Evolutionary conservation across 2,113 vertebrate genomes (phyloP).

Genomic region (Brienomyrus longianalis): DNA sequence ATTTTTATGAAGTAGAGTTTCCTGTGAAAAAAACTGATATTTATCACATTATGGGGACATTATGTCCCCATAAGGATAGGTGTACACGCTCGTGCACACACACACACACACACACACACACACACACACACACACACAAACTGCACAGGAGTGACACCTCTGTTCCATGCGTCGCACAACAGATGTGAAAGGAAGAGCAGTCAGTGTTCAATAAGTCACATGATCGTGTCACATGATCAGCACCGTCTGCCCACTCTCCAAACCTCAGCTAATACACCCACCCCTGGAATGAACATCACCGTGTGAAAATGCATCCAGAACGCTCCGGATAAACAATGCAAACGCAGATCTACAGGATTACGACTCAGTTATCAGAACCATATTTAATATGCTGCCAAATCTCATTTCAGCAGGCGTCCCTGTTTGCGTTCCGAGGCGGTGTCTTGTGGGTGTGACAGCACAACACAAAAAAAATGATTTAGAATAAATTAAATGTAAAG

Average conservation of each 20-base stretch:
- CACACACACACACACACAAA: background rate
- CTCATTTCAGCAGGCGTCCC: background rate
- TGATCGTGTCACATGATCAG: background rate
- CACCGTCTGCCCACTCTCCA: background rate
- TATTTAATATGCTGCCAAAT: background rate
- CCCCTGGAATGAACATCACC: background rate
- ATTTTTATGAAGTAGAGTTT: too few species aligned
- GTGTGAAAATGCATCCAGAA: background rate
- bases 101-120: too few species aligned
- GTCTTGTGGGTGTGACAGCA: background rate
- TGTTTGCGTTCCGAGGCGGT: background rate
- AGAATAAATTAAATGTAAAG: slow-evolving; percentile 19
- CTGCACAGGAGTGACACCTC: background rate
- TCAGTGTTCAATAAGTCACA: background rate
- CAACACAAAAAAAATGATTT: background rate
- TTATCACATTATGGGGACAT: too few species aligned
- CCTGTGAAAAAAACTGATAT: too few species aligned
- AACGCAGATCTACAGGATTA: background rate
- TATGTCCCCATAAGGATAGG: too few species aligned
- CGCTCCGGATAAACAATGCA: background rate
- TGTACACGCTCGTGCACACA: background rate
- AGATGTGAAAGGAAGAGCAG: background rate
- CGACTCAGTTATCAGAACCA: background rate
- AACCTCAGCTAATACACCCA: background rate
- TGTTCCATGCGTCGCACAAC: background rate